Evolutionary conservation across 2,113 vertebrate species (phyloP), one percentile per base, ranked within the genome.

Genomic region (Ammodytes marinus): DNA sequence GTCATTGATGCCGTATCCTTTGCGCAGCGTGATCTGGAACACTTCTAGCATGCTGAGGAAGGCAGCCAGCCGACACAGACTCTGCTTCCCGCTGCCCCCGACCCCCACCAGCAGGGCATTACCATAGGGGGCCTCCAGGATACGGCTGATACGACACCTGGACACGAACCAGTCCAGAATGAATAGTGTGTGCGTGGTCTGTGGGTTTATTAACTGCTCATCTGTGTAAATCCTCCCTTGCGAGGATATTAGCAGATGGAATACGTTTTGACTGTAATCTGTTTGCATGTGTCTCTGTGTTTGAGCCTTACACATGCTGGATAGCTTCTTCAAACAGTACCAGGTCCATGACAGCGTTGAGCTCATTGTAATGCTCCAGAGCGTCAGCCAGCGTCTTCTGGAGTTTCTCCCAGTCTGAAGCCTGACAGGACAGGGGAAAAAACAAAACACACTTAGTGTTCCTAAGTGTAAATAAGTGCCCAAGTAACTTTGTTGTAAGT

Each of bases 371-470:
- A 89, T 95, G 95, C 91, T 96, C 95, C 92, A 96, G 72, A 7
- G 90, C 94, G 61, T 96, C 96, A 70, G 87, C 95, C 92, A 98
- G 95, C 67, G 96, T 97, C 95, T 96, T 95, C 92, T 95, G 96
- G 90, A 97, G 95, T 91, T 95, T 96, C 91, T 97, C 95, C 96
- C 96, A 96, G 91, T 98, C 96, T 84, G 95, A 95, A 80, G 93
- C 89, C 42, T 94, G 92, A 81, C 93, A 94, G 92, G 93, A 88
- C 54, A 8, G 19, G 42, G 17, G 67, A 84, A 84, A 27, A 81
- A 71, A 84, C 35, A 74, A 79, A 71, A 84, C 35, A 74, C 77
- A 83, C n/a, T 74, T 6, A 15, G 13, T 10, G 69, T 27, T 49
- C 42, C 61, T 55, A 67, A 77, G 39, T 46, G 42, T 54, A 17